Evolutionary conservation across 1,140 invertebrate genomes (phyloP).

Genomic region (Pseudomyrmex flavicornis): DNA sequence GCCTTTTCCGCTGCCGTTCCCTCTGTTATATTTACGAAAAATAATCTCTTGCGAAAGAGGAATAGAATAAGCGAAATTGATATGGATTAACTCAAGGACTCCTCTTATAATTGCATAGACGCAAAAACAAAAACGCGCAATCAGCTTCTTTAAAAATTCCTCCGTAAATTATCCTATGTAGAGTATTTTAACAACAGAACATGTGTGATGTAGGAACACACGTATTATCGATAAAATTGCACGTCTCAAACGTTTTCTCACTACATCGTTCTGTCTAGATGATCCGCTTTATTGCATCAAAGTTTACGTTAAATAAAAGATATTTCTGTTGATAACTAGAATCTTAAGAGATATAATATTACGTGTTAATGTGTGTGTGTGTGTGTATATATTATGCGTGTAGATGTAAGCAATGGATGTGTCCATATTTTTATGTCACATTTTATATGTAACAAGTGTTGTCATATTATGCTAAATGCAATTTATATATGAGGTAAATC

Average conservation of each 20-base stretch:
- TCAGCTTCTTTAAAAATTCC: not conserved
- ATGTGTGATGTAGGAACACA: not conserved
- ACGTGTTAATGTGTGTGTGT: no score
- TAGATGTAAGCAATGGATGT: no score
- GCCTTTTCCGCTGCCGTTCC: not conserved
- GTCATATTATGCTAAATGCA: not conserved
- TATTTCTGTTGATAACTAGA: no score
- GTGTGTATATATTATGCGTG: no score
- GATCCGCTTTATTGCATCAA: constrained; percentile 22
- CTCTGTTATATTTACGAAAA: constrained; percentile 42
- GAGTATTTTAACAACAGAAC: not conserved
- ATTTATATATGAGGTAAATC: not conserved
- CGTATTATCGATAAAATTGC: constrained; percentile 36
- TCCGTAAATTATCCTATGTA: constrained; percentile 5
- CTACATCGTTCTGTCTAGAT: not conserved
- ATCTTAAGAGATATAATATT: no score
- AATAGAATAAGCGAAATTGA: constrained; percentile 48
- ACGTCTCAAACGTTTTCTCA: not conserved
- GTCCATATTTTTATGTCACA: no score
- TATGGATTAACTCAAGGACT: constrained; percentile 39
- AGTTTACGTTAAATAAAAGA: constrained; percentile 18
- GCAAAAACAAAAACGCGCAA: constrained; percentile 4
- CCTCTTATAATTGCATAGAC: not conserved
- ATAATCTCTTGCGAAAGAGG: not conserved
- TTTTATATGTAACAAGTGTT: no score